phyloP scores from a whole-genome alignment of 2,113 vertebrate species.

The Lagopus leucura region DNA sequence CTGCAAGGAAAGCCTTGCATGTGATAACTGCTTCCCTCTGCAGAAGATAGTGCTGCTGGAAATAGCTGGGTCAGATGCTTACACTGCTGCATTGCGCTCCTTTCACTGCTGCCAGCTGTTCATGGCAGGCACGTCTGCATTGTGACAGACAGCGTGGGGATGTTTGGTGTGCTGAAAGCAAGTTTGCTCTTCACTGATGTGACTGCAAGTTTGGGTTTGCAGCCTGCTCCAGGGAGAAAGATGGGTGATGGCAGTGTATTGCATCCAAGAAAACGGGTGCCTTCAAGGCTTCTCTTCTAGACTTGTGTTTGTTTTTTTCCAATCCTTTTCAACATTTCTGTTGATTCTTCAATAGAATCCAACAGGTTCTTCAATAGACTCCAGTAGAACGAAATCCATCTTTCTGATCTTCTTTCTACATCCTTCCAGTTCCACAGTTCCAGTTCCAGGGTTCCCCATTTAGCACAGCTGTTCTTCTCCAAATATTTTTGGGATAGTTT shows the following conservation, averaged over 20 bases:
- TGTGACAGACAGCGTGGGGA: neutral
- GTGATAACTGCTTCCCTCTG: neutral
- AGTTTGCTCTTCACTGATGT: neutral
- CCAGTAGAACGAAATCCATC: neutral
- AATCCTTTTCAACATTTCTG: neutral
- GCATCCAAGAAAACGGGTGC: neutral
- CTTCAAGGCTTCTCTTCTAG: neutral
- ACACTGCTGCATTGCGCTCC: neutral
- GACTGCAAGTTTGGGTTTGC: neutral
- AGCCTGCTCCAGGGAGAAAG: neutral
- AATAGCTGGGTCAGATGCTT: neutral
- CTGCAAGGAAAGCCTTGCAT: neutral
- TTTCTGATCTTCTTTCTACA: neutral
- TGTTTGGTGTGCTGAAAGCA: neutral
- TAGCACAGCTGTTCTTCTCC: neutral
- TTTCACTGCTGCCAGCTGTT: neutral
- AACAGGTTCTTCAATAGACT: too few species aligned
- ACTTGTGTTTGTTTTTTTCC: neutral
- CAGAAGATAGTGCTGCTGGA: neutral
- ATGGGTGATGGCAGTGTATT: neutral
- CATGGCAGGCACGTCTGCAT: neutral
- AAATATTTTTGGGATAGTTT: neutral
- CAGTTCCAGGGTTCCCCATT: neutral
- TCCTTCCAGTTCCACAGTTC: neutral
- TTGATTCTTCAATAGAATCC: neutral